phyloP scores from a whole-genome alignment of 2,113 vertebrate species.

The Ondatra zibethicus region DNA sequence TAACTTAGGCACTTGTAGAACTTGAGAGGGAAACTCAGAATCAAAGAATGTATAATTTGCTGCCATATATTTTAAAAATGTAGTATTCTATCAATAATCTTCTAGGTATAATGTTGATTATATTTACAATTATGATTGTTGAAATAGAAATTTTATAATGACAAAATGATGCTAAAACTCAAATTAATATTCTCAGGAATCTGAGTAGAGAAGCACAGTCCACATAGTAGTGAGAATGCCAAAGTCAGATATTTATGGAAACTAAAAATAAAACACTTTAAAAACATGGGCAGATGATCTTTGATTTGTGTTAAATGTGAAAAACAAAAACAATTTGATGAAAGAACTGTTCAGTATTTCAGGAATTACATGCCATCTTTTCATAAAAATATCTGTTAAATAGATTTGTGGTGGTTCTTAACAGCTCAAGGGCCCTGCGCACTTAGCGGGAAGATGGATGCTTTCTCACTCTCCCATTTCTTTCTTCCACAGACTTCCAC shows the following conservation, averaged over 20 bases:
- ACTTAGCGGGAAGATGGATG: slow-evolving; percentile 35
- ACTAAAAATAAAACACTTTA: slow-evolving; percentile 37
- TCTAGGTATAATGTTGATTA: neutral
- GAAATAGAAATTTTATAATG: slow-evolving; percentile 15
- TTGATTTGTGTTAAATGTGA: neutral
- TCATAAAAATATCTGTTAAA: slow-evolving; percentile 58
- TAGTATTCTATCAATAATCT: slow-evolving; percentile 17
- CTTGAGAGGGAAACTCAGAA: neutral
- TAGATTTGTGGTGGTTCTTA: slow-evolving; percentile 55
- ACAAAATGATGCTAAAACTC: slow-evolving; percentile 16
- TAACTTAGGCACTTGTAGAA: neutral
- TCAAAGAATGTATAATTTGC: neutral
- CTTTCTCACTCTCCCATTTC: neutral
- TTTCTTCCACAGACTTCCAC: neutral
- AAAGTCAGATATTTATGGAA: neutral
- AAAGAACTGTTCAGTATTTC: slow-evolving; percentile 60
- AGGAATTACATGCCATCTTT: slow-evolving; percentile 51
- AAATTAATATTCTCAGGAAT: slow-evolving; percentile 4
- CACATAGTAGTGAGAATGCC: neutral
- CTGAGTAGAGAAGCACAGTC: neutral
- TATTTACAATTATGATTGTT: neutral
- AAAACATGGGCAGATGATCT: slow-evolving; percentile 14
- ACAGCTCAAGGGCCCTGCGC: slow-evolving; percentile 25
- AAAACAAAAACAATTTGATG: slow-evolving; percentile 49
- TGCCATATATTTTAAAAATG: slow-evolving; percentile 17